Evolutionary conservation across 2,113 vertebrate species (phyloP), one percentile per base, ranked within the genome.

Genomic region (Colinus virginianus): DNA sequence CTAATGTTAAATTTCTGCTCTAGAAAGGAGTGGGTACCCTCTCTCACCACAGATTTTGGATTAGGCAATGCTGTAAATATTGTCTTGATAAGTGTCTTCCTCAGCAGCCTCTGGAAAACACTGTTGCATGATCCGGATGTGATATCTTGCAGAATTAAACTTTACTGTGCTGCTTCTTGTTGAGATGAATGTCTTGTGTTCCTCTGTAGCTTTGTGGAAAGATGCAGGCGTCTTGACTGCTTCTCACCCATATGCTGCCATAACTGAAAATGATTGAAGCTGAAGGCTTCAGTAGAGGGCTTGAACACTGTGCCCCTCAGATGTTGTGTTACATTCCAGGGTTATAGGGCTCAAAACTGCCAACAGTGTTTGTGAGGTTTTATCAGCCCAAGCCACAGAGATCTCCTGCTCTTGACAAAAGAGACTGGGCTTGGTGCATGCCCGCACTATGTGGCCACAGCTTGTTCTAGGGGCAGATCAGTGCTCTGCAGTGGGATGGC

Each of bases 361-460:
- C 15, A 21, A 4, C 87, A 76, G 14, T 3, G 0, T 12, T 74
- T 67, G 62, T 56, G 43, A 71, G 46, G 36, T 20, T 81, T 59
- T 63, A 25, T 84, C 42, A 40, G 30, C 62, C 84, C 15, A 68
- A 71, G 61, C 22, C 0, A 0, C 76, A 43, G 51, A 71, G 8
- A 20, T 67, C 38, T 38, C 58, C 68, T 88, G 43, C 51, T 61
- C 38, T 84, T 84, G 69, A 23, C 56, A 14, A 17, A 77, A 79
- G 2, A 4, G 13, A 17, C 9, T 34, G 21, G 15, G n/a, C 34
- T 82, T 71, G 21, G 58, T 48, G 62, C 32, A 22, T 59, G 13
- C 49, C 56, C 49, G 9, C 66, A 32, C 61, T 74, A 7, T 0
- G 0, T 40, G 59, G 42, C 43, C 36, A 21, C 14, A 26, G 1